These are phyloP conservation scores for Colinus virginianus DNA, from an alignment of 2,113 vertebrate species.

Conservation along the genomic window DNA sequence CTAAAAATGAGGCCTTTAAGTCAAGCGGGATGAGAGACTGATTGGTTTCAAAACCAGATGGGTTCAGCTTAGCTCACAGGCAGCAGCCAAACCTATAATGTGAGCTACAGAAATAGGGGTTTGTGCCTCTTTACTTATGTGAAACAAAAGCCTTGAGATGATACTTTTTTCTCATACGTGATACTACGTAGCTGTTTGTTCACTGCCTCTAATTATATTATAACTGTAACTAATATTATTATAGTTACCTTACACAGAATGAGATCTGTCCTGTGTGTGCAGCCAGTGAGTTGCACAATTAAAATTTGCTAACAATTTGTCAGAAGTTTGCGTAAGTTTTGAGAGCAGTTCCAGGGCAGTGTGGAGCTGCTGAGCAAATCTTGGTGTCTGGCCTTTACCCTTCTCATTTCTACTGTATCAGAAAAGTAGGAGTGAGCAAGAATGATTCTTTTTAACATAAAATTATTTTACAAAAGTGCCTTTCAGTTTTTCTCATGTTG, in stretches of 20 bases:
- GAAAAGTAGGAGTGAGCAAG: neutral
- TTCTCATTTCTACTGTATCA: neutral
- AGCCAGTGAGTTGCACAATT: neutral
- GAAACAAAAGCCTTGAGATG: neutral
- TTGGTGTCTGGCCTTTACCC: neutral
- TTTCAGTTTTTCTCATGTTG: rapidly evolving
- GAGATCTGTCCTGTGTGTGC: neutral
- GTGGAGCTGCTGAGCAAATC: neutral
- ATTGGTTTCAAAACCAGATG: neutral
- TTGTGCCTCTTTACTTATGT: neutral
- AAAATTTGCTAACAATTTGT: neutral
- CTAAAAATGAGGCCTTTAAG: neutral
- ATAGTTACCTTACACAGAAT: neutral
- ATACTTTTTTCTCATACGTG: neutral
- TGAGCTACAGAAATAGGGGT: neutral
- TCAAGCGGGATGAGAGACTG: neutral
- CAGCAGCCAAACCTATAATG: neutral
- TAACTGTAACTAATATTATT: neutral
- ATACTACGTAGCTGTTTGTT: neutral
- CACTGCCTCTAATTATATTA: neutral
- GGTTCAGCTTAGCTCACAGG: neutral
- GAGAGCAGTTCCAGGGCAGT: neutral
- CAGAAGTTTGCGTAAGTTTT: neutral
- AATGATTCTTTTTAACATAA: neutral
- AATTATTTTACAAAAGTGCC: neutral